phyloP scores from a whole-genome alignment of 2,888 invertebrate genomes.

The Chloromyia formosa region DNA sequence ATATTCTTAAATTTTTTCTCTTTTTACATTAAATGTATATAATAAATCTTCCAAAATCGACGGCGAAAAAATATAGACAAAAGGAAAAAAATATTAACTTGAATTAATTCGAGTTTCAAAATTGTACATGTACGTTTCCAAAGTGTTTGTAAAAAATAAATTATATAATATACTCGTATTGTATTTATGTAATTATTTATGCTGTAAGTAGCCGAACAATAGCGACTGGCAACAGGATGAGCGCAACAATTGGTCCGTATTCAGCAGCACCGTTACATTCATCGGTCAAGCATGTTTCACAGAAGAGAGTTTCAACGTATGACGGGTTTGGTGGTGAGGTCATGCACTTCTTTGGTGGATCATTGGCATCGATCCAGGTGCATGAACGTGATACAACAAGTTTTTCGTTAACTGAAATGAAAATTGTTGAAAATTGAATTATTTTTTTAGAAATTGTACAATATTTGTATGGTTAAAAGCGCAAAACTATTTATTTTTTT shows the following conservation, averaged over 20 bases:
- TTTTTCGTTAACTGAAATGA: constrained; percentile 62
- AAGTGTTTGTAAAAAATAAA: constrained; percentile 18
- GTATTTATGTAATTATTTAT: constrained; percentile 24
- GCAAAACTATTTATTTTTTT: too few species aligned
- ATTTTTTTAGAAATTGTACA: too few species aligned
- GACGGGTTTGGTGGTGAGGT: constrained; percentile 59
- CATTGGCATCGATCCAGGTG: constrained; percentile 62
- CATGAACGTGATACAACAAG: constrained; percentile 63
- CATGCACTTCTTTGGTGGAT: constrained; percentile 60
- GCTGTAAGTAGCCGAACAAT: constrained; percentile 38
- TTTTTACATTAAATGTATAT: too few species aligned
- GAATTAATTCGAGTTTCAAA: neutral
- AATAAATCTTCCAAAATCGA: too few species aligned
- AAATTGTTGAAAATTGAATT: constrained; percentile 25
- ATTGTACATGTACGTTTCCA: neutral
- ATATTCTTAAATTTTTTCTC: neutral
- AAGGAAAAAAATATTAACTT: neutral
- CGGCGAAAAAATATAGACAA: too few species aligned
- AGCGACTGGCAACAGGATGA: constrained; percentile 51
- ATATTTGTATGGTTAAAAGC: too few species aligned
- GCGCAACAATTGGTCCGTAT: constrained; percentile 54
- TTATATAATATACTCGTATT: constrained; percentile 22
- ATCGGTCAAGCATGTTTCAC: constrained; percentile 62
- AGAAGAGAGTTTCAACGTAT: constrained; percentile 62
- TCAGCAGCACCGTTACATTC: constrained; percentile 61